phyloP scores from a whole-genome alignment of 1,140 invertebrate species.

The Holotrichia oblita region DNA sequence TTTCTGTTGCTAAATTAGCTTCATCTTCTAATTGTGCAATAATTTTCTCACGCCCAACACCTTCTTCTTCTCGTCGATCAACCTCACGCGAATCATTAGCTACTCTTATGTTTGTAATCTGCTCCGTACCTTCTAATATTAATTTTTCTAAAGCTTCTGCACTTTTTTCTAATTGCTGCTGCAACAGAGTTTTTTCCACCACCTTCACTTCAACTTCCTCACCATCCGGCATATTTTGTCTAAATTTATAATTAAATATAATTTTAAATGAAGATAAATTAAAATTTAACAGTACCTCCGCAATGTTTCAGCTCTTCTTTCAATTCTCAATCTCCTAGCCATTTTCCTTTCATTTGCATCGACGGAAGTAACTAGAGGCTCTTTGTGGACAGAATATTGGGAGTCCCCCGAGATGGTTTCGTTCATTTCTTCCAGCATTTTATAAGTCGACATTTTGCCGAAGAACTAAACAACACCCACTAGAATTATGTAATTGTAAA shows the following conservation, averaged over 20 bases:
- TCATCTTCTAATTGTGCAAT: constrained; percentile 74
- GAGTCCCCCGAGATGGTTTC: constrained; percentile 34
- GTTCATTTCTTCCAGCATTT: constrained; percentile 50
- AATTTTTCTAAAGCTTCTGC: constrained; percentile 68
- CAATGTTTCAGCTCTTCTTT: constrained; percentile 66
- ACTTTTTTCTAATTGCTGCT: constrained; percentile 69
- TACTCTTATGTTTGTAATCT: constrained; percentile 76
- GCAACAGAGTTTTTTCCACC: constrained; percentile 61
- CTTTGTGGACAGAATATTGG: constrained; percentile 41
- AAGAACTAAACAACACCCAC: not conserved
- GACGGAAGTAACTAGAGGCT: constrained; percentile 54
- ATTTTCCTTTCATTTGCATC: constrained; percentile 72
- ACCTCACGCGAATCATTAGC: constrained; percentile 78
- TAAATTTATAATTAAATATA: not conserved
- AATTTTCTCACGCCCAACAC: constrained; percentile 61
- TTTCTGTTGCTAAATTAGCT: constrained; percentile 68
- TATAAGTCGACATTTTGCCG: not conserved
- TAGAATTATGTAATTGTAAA: not conserved
- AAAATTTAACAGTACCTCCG: constrained; percentile 63
- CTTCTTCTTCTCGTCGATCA: constrained; percentile 64
- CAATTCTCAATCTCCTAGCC: constrained; percentile 68
- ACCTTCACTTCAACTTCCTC: constrained; percentile 54
- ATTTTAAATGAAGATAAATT: constrained; percentile 45
- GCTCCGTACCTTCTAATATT: constrained; percentile 73
- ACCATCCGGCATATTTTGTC: constrained; percentile 46